A percentile compares a stretch with the other conserved stretches of the same genome.
phyloP scores from a whole-genome alignment of 2,113 vertebrate species.

The Thamnophis sirtalis region DNA sequence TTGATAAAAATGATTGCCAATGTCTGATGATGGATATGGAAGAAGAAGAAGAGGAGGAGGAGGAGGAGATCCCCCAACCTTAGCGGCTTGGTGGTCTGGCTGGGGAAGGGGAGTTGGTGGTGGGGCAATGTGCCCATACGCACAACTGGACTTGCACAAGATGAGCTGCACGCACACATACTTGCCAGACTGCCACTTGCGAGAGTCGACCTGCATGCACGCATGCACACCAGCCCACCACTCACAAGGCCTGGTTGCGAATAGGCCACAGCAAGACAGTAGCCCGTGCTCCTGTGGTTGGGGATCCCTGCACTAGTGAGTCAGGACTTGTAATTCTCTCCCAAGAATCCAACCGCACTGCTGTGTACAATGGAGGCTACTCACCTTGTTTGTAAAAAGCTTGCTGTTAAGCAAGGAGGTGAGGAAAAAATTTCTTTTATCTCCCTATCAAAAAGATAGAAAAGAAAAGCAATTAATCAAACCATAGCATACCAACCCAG shows the following conservation, averaged over 20 bases:
- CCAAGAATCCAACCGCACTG: not conserved
- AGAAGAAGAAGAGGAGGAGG: too few species aligned
- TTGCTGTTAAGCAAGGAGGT: conserved; percentile 61
- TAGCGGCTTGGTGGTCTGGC: not conserved
- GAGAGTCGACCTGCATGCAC: fast-evolving
- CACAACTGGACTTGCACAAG: not conserved
- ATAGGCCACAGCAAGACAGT: not conserved
- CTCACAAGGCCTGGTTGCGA: not conserved
- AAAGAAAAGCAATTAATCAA: not conserved
- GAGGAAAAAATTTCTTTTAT: conserved; percentile 62
- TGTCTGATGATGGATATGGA: too few species aligned
- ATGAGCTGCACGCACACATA: not conserved
- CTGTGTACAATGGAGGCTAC: not conserved
- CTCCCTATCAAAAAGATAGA: conserved; percentile 53
- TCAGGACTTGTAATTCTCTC: not conserved
- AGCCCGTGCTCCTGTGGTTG: fast-evolving
- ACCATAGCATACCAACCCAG: not conserved
- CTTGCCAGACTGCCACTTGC: not conserved
- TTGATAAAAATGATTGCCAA: too few species aligned
- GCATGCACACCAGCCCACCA: not conserved
- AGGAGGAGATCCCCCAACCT: not conserved
- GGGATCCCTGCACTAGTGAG: not conserved
- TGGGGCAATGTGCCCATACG: fast-evolving
- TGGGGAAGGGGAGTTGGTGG: not conserved
- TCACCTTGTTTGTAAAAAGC: conserved; percentile 65